Evolutionary conservation across 2,888 invertebrate species (phyloP).

Genomic region (Temnothorax ravouxi): DNA sequence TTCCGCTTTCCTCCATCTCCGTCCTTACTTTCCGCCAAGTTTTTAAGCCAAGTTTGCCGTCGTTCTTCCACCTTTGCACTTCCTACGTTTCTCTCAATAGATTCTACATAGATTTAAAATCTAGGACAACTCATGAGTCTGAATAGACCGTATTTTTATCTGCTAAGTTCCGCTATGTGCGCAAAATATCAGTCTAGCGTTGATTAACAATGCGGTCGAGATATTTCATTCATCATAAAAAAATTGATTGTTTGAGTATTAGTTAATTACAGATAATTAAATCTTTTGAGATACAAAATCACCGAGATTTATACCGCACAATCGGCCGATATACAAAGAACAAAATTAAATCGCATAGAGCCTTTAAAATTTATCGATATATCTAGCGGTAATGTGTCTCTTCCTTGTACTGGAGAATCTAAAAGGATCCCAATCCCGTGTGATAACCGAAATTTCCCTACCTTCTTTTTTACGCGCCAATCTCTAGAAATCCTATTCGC

Average conservation of each 20-base stretch:
- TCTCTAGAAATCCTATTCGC: constrained; percentile 51
- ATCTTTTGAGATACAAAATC: too few species aligned
- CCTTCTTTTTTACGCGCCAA: constrained; percentile 16
- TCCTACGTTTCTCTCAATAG: constrained; percentile 29
- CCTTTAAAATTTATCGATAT: neutral
- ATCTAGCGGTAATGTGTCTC: neutral
- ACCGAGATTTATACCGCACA: too few species aligned
- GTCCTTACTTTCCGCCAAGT: constrained; percentile 47
- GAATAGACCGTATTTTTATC: constrained; percentile 17
- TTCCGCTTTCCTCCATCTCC: constrained; percentile 20
- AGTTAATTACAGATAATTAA: neutral
- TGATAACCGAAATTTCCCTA: constrained; percentile 32
- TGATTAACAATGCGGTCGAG: neutral
- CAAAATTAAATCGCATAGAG: neutral
- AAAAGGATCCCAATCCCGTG: neutral
- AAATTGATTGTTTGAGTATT: neutral
- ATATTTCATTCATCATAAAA: neutral
- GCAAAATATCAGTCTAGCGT: constrained; percentile 2
- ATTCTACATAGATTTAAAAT: constrained; percentile 27
- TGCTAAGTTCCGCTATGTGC: neutral
- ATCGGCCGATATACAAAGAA: neutral
- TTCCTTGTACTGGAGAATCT: neutral
- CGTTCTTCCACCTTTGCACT: constrained; percentile 47
- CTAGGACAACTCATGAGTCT: constrained; percentile 21
- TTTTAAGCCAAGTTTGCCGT: constrained; percentile 73